Conservation (phyloP, 2,113 vertebrate species). For the Hydrolagus affinis region DNA sequence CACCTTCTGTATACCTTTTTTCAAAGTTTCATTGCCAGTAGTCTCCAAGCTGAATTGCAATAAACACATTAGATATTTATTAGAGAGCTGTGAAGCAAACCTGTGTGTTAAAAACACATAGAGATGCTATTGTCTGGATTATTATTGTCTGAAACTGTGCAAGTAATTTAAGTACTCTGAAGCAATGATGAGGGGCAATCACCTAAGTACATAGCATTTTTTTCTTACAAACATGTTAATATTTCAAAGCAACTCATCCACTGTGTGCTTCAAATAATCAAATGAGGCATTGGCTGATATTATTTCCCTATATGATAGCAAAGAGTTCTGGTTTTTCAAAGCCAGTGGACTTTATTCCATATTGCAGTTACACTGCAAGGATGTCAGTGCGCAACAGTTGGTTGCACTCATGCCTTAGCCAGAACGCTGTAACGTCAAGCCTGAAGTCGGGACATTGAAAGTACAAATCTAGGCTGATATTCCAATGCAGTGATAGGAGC, state of each 20-base stretch:
- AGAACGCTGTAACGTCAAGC: too few species aligned
- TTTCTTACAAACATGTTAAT: neutral
- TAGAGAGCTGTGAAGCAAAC: neutral
- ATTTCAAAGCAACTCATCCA: neutral
- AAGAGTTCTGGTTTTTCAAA: neutral
- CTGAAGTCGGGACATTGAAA: too few species aligned
- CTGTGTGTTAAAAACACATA: neutral
- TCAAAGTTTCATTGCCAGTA: slow-evolving; percentile 9
- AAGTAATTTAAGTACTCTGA: neutral
- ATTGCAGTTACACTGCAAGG: too few species aligned
- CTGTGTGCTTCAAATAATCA: neutral
- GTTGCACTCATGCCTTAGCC: too few species aligned
- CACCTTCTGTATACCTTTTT: neutral
- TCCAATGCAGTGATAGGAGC: too few species aligned
- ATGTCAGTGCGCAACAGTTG: too few species aligned
- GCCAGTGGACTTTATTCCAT: neutral
- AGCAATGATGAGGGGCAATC: neutral
- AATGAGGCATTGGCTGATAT: neutral
- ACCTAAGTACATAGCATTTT: neutral
- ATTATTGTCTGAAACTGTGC: neutral
- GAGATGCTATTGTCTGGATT: neutral
- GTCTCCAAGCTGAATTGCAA: neutral
- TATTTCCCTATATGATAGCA: neutral
- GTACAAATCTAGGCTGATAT: too few species aligned
- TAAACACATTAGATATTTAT: neutral